Evolutionary conservation across 2,797 vertebrate genomes (phyloP).

Genomic region (Chloroceryle amazona): DNA sequence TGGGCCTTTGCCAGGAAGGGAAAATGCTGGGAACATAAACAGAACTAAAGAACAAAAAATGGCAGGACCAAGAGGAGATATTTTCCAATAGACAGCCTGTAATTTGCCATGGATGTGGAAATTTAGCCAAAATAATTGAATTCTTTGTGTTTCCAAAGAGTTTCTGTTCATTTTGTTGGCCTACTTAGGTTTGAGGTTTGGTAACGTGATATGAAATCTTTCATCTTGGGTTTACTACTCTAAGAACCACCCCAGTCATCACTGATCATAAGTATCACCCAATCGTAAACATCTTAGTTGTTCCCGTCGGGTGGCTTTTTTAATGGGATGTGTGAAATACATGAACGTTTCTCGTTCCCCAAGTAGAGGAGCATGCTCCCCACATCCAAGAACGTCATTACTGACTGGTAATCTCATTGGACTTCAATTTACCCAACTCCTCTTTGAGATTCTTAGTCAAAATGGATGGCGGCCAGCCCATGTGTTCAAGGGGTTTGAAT

Average conservation of each 20-base stretch:
- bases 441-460: not conserved
- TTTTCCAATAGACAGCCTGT: conserved; percentile 70
- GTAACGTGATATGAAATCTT: conserved; percentile 41
- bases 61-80: conserved; percentile 43
- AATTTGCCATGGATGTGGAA: conserved; percentile 71
- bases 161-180: conserved; percentile 12
- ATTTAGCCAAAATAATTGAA: conserved; percentile 63
- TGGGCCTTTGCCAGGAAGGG: conserved; percentile 47
- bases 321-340: not conserved
- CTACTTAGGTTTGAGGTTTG: not conserved
- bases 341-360: not conserved
- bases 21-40: conserved; percentile 66
- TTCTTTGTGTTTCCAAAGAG: conserved; percentile 35
- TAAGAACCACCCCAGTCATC: not conserved
- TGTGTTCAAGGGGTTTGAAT: not conserved
- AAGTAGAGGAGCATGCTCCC: not conserved
- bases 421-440: not conserved
- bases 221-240: not conserved
- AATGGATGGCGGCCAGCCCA: not conserved
- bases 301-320: not conserved
- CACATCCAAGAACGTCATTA: not conserved
- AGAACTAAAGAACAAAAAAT: conserved; percentile 57
- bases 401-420: not conserved
- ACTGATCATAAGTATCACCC: not conserved
- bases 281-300: not conserved